These are phyloP conservation scores for Corythoichthys intestinalis DNA, from an alignment of 2,113 vertebrate species.

Conservation along the genomic window DNA sequence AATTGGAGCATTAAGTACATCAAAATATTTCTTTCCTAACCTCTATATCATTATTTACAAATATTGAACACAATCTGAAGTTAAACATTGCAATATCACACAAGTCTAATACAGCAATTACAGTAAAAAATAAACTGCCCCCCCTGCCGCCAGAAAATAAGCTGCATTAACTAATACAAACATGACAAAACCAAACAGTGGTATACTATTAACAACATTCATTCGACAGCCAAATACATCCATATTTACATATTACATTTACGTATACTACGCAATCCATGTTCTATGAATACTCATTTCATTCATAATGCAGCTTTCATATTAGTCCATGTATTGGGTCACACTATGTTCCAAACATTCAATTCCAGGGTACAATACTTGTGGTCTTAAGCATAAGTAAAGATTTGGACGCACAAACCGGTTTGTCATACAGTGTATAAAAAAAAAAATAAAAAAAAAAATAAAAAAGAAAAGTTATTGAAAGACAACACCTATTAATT, in stretches of 20 bases:
- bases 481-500: no score
- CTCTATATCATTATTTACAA: not conserved
- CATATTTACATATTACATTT: not conserved
- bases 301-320: not conserved
- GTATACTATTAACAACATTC: not conserved
- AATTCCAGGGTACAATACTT: not conserved
- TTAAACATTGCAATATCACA: conserved; percentile 3
- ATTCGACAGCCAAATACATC: not conserved
- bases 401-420: not conserved
- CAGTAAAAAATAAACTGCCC: not conserved
- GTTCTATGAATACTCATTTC: not conserved
- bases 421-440: no score
- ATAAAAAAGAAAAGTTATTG: no score
- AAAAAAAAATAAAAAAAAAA: no score
- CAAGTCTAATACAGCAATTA: not conserved
- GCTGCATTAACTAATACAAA: not conserved
- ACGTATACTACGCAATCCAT: not conserved
- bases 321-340: not conserved
- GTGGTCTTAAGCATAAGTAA: not conserved
- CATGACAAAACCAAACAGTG: not conserved
- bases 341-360: not conserved
- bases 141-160: not conserved
- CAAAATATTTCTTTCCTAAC: conserved; percentile 1
- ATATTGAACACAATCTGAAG: not conserved
- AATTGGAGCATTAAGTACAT: not conserved